Evolutionary conservation across 2,888 invertebrate species (phyloP), one percentile per base, ranked within the genome.

Genomic region (Aquatica leii): DNA sequence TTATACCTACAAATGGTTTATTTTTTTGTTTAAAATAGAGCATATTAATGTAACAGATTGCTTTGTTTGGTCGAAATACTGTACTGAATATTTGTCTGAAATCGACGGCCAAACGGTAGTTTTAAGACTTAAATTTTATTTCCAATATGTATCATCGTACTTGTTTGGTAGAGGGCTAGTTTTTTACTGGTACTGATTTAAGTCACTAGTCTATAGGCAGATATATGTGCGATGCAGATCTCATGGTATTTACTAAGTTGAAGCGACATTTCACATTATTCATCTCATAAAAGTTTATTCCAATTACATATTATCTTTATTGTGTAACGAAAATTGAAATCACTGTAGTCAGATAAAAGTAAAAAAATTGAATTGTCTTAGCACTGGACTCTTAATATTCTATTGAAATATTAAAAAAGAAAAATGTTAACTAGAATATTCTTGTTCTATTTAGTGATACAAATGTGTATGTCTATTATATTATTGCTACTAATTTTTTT

Each of bases 131-230:
- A 41, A 40, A 35, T 53, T 60, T 55, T 40, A 17, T 40, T 49
- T 11, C 12, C 34, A 43, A 17, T 20, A 46, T 21, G 48, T 49
- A 51, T 37, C 48, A 48, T 53, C 37, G 57, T 54, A 51, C 59
- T 70, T 61, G 55, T 61, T 63, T 53, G 72, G 68, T 68, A 71
- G 63, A 59, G 69, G 66, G 68, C 56, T 67, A 62, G 65, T 67
- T 60, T 63, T 68, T 67, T 58, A 61, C 46, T 63, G 57, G 60
- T 67, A 72, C 70, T 68, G 67, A 72, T 63, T 70, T 70, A 67
- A 72, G 67, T 68, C 63, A 67, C 73, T 74, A 74, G 73, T 74
- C 73, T 67, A 58, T 59, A 52, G 50, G 68, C 49, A 61, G 50
- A 59, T 54, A 60, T 65, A 59, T 59, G 51, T 57, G 49, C 62